These are phyloP conservation scores for Drosophila nasuta DNA, from an alignment of 1,140 invertebrate species.

Conservation along the genomic window DNA sequence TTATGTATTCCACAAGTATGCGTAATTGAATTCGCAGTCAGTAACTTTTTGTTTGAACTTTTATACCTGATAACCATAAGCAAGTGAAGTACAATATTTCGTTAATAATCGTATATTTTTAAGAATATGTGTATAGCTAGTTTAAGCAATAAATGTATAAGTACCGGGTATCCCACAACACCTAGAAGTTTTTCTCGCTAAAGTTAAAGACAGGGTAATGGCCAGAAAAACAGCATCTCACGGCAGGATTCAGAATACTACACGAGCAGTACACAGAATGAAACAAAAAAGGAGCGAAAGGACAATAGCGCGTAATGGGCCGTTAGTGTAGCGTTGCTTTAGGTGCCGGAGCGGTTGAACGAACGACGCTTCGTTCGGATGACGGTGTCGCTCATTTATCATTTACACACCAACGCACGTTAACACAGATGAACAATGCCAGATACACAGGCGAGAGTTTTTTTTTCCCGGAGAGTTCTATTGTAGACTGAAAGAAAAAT, in stretches of 20 bases:
- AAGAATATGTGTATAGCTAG: too few species aligned
- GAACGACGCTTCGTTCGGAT: constrained; percentile 20
- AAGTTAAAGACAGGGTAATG: constrained; percentile 17
- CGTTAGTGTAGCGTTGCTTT: constrained; percentile 68
- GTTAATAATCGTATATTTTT: too few species aligned
- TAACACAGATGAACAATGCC: constrained; percentile 65
- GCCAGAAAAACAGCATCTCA: constrained; percentile 33
- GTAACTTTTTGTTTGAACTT: too few species aligned
- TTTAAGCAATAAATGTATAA: too few species aligned
- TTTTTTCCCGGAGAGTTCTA: constrained; percentile 39
- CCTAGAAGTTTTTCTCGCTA: not conserved
- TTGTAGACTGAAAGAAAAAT: constrained; percentile 51
- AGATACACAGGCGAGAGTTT: constrained; percentile 36
- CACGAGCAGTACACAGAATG: constrained; percentile 14
- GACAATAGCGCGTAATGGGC: constrained; percentile 75
- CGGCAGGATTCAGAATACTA: constrained; percentile 11
- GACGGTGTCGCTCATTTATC: constrained; percentile 75
- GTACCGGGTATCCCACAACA: too few species aligned
- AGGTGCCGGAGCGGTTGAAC: constrained; percentile 61
- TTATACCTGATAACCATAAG: too few species aligned
- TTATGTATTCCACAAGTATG: too few species aligned
- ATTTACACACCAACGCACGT: constrained; percentile 81
- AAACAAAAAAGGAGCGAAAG: constrained; percentile 47
- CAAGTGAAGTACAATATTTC: too few species aligned
- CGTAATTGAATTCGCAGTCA: too few species aligned